These are phyloP conservation scores for Lamellibrachia columna DNA, from an alignment of 2,888 invertebrate species.

Conservation along the genomic window DNA sequence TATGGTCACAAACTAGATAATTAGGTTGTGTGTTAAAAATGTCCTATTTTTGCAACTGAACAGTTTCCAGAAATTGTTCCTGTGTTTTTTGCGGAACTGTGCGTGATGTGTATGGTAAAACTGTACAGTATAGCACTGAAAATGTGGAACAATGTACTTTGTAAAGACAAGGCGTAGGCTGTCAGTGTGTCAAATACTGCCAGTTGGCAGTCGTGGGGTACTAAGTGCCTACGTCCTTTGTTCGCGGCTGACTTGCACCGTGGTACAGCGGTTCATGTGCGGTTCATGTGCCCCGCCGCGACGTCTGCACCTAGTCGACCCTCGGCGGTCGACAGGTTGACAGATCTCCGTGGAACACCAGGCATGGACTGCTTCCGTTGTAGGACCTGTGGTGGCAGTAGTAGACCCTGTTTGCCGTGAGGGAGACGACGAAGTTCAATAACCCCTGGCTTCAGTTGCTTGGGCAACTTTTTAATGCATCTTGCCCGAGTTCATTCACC, in stretches of 20 bases:
- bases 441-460: not conserved
- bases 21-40: not conserved
- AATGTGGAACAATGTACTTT: not conserved
- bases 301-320: too few relatives aligned
- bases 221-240: not conserved
- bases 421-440: not conserved
- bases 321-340: too few relatives aligned
- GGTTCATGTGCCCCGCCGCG: too few relatives aligned
- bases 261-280: too few relatives aligned
- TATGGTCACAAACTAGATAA: not conserved
- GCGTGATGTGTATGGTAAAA: not conserved
- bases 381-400: not conserved
- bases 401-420: not conserved
- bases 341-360: too few relatives aligned
- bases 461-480: not conserved
- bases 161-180: not conserved
- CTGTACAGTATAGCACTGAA: not conserved
- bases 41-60: too few relatives aligned
- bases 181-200: not conserved
- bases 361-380: not conserved
- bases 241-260: not conserved
- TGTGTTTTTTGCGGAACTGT: too few relatives aligned
- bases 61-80: too few relatives aligned
- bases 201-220: not conserved
- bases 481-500: not conserved